Conservation (phyloP, 2,797 vertebrate species). For the Phataginus tricuspis region DNA sequence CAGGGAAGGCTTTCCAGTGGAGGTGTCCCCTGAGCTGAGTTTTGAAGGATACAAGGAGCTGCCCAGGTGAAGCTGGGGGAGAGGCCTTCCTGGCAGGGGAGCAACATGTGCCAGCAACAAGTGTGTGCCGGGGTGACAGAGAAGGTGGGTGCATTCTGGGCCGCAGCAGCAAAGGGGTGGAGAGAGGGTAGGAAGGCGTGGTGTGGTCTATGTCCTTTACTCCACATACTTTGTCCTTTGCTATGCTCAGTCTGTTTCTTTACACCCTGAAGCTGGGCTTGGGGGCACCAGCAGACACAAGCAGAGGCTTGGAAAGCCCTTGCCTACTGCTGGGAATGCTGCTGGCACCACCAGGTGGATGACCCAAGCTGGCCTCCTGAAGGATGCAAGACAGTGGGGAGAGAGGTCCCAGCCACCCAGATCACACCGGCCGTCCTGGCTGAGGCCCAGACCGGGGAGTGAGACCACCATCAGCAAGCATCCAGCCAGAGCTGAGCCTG, state of each 20-base stretch:
- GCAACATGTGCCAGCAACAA: not conserved
- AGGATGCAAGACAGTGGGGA: not conserved
- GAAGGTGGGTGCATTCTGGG: not conserved
- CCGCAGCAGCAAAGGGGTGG: too few relatives aligned
- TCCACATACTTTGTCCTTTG: too few relatives aligned
- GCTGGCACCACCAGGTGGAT: fast-evolving
- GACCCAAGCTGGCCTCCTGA: not conserved
- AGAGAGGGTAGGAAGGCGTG: fast-evolving
- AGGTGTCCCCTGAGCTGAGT: not conserved
- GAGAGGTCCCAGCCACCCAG: not conserved
- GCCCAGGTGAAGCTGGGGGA: not conserved
- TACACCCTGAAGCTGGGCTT: not conserved
- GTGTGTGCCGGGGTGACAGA: too few relatives aligned
- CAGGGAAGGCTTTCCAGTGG: not conserved
- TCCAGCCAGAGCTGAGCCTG: fast-evolving
- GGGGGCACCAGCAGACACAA: not conserved
- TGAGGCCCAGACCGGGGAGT: not conserved
- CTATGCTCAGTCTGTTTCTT: not conserved
- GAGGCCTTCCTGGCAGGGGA: not conserved
- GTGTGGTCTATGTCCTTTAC: not conserved
- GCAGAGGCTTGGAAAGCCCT: not conserved
- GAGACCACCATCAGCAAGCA: not conserved
- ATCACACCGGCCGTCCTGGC: not conserved
- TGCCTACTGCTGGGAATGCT: not conserved
- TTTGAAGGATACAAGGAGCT: not conserved